Percentiles rank a stretch among this genome's conserved stretches.
These are phyloP conservation scores for Ianthella basta DNA, from an alignment of 37 sponge, comb jelly and placozoan genomes.

Conservation along the genomic window DNA sequence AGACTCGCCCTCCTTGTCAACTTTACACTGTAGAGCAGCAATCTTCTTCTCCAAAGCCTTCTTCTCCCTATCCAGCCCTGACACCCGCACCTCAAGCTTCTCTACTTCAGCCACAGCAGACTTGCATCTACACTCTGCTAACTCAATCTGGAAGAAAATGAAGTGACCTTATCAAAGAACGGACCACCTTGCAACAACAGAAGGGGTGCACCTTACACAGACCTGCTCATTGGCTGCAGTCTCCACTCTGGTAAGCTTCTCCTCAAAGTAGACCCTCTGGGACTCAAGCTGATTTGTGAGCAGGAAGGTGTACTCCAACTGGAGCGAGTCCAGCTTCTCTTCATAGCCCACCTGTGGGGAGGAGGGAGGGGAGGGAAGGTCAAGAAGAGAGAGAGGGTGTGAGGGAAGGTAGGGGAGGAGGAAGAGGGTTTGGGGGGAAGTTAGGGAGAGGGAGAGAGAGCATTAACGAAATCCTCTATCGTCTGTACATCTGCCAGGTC, in stretches of 20 bases:
- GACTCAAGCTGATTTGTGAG: constrained; percentile 95
- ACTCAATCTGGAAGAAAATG: neutral
- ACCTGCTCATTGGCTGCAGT: constrained; percentile 75
- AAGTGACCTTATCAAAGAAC: neutral
- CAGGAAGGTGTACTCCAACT: constrained; percentile 92
- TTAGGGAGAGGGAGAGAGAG: neutral
- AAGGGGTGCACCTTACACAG: neutral
- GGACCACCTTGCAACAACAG: neutral
- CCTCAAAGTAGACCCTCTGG: constrained; percentile 95
- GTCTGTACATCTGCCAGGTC: neutral
- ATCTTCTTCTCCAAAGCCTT: constrained; percentile 71
- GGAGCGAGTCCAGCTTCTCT: constrained; percentile 87
- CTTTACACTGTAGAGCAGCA: constrained; percentile 45
- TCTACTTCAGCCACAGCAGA: constrained; percentile 44
- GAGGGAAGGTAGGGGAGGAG: too few relatives aligned
- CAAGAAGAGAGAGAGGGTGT: too few relatives aligned
- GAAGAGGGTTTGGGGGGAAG: too few relatives aligned
- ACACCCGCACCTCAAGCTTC: constrained; percentile 43
- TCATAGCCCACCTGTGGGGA: constrained; percentile 47
- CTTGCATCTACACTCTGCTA: constrained; percentile 59
- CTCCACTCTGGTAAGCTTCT: constrained; percentile 80
- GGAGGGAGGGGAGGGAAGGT: too few relatives aligned
- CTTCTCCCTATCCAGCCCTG: constrained; percentile 66
- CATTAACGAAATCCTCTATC: neutral
- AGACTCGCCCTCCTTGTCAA: constrained; percentile 53